Evolutionary conservation across 2,113 vertebrate species (phyloP).

Genomic region (Rhizomys pruinosus): DNA sequence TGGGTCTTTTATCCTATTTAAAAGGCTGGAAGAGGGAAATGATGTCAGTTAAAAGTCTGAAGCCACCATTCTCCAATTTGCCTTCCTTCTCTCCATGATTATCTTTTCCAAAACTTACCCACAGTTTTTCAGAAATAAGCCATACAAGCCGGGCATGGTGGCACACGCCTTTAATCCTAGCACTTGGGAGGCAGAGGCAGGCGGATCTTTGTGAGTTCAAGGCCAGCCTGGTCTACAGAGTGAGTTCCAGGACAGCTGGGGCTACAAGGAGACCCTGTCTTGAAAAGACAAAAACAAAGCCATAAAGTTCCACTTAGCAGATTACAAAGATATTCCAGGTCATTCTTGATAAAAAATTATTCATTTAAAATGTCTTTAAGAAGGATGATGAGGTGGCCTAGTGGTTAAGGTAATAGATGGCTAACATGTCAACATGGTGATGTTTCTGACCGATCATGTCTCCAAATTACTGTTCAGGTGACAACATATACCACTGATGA

Average conservation of each 20-base stretch:
- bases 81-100: neutral
- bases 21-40: accelerated
- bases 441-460: neutral
- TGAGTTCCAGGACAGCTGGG: too few species aligned
- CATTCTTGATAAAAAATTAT: neutral
- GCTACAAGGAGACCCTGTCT: too few species aligned
- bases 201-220: too few species aligned
- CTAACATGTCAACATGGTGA: too few species aligned
- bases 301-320: accelerated
- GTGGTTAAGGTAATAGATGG: too few species aligned
- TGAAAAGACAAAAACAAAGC: too few species aligned
- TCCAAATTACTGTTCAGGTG: neutral
- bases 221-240: too few species aligned
- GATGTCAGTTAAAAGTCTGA: neutral
- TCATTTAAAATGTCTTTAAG: neutral
- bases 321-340: neutral
- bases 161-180: too few species aligned
- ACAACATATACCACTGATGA: neutral
- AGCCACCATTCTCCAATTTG: accelerated
- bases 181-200: too few species aligned
- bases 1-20: neutral
- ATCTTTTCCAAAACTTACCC: neutral
- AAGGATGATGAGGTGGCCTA: neutral
- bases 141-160: too few species aligned
- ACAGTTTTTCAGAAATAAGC: neutral